Base-by-base conservation (phyloP, 1,140 invertebrate species). In the Magallana ariakensis region DNA sequence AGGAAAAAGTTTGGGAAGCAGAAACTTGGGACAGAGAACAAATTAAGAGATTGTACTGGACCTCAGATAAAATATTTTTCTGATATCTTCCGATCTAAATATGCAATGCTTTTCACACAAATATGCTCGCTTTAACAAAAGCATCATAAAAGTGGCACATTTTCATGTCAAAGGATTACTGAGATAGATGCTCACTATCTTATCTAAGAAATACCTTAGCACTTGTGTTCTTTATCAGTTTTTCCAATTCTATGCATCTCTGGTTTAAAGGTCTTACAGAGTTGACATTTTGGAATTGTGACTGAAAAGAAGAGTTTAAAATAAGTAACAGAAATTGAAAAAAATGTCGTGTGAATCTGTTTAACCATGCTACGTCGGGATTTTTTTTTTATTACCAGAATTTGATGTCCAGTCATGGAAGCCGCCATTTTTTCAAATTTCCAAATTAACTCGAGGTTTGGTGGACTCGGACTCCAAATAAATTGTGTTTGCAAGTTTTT, bases 301-400 rank as follows among this genome's bases (percentile, higher is more conserved):
- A 62, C 93, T 95, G 88, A 92, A 95, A 70, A 58, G 89, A 86
- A 88, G 94, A 88, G 33, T 46, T 46, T 5, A 46, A 91, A 92
- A 46, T 83, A 93, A 92, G 85, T 93, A 95, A 89, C 89, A 94
- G 83, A 93, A 95, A 80, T 60, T 60, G 58, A 60, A 13, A 6
- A 60, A 60, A 10, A 60, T 60, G 15, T 16, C n/a, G n/a, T 16
- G 0, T 60, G 15, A 13, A 60, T 16, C n/a, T 6, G 4, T 60
- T 16, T n/a, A 60, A 60, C 58, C 6, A 11, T 13, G n/a, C 5
- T 15, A 2, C n/a, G 15, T 60, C 10, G 11, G 11, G 58, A 15
- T 6, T 60, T 60, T 15, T 6, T 13, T 60, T n/a, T 75, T 11
- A 13, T 33, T 75, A 75, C 66, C 66, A 75, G 15, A 75, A 75